Percentiles rank a stretch among this genome's conserved stretches.
Evolutionary conservation across 2,113 vertebrate genomes (phyloP).

Genomic region (Megalops atlanticus): DNA sequence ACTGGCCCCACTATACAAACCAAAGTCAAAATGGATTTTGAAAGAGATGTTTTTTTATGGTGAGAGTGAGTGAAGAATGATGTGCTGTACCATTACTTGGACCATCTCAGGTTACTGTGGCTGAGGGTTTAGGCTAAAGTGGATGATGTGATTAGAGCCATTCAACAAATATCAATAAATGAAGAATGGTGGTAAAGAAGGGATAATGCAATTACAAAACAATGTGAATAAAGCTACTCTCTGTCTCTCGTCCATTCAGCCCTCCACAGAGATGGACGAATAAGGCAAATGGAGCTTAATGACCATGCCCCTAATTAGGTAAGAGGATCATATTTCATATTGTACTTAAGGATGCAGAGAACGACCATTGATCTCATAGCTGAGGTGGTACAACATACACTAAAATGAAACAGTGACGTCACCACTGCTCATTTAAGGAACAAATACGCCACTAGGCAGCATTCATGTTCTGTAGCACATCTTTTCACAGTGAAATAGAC

Average conservation of each 20-base stretch:
- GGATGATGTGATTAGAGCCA: background rate
- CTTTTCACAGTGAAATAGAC: background rate
- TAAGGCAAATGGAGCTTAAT: background rate
- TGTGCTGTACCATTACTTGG: background rate
- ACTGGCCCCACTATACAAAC: background rate
- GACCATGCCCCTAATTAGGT: background rate
- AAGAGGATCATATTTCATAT: background rate
- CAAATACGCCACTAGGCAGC: background rate
- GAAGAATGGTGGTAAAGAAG: background rate
- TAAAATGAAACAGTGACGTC: background rate
- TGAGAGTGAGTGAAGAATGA: background rate
- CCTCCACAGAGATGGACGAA: background rate
- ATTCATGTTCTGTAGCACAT: background rate
- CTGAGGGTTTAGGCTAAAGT: background rate
- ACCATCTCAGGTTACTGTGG: background rate
- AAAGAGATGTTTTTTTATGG: background rate
- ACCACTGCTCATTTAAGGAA: background rate
- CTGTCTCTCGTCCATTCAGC: background rate
- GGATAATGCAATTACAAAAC: background rate
- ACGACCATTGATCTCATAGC: background rate
- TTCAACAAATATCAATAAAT: conserved; percentile 10
- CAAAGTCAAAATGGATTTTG: background rate
- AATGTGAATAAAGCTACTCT: background rate
- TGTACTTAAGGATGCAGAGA: background rate
- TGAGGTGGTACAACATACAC: background rate